Conservation (phyloP, 2,113 vertebrate genomes). For the Phylloscopus trochilus region DNA sequence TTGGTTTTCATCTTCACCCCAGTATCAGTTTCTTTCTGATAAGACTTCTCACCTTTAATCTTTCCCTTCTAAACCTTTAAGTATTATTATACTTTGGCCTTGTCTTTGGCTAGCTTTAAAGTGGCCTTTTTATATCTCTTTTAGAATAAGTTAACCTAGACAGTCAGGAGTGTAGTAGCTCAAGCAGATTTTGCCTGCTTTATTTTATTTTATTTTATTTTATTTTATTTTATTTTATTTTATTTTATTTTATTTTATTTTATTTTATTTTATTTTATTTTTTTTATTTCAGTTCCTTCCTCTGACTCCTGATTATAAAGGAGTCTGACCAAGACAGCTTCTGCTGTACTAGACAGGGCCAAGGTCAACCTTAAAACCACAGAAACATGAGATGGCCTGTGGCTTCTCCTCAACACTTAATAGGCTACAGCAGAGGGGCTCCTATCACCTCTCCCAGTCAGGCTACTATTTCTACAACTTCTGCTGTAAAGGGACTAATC, state of each 20-base stretch:
- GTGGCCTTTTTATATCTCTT: neutral
- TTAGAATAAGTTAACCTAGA: neutral
- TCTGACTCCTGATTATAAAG: neutral
- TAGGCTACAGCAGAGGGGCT: neutral
- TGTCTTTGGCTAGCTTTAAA: neutral
- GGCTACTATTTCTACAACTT: neutral
- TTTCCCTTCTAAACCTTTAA: neutral
- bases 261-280: too few relatives aligned
- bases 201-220: too few relatives aligned
- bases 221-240: too few relatives aligned
- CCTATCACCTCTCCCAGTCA: neutral
- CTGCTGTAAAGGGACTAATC: neutral
- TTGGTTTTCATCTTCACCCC: neutral
- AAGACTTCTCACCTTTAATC: neutral
- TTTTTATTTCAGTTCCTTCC: neutral
- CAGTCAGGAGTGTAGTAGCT: neutral
- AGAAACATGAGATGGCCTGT: neutral
- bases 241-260: too few relatives aligned
- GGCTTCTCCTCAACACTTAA: neutral
- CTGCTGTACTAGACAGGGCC: neutral
- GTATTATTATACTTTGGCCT: neutral
- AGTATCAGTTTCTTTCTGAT: neutral
- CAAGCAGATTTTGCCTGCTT: neutral
- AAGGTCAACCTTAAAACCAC: conserved; percentile 9
- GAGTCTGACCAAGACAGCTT: neutral